Percentiles rank a stretch among this genome's conserved stretches.
Conservation (phyloP, 1,140 invertebrate species). For the Sinonovacula constricta region DNA sequence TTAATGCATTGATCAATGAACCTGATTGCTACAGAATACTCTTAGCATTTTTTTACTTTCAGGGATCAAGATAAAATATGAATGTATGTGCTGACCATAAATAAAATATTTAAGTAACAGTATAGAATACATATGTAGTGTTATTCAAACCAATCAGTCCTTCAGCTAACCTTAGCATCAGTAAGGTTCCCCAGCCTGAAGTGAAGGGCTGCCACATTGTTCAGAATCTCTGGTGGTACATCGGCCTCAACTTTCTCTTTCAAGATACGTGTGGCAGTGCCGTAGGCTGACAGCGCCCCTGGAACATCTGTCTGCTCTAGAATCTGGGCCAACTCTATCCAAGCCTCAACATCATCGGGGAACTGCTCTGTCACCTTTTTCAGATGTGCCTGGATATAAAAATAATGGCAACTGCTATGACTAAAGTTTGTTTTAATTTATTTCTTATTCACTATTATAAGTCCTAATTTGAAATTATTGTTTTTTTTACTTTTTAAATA, state of each 20-base stretch:
- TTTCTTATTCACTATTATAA: too few relatives aligned
- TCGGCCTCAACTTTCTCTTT: constrained; percentile 96
- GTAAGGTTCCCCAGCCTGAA: constrained; percentile 82
- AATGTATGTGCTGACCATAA: too few relatives aligned
- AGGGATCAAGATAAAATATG: too few relatives aligned
- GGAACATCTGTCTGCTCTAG: constrained; percentile 95
- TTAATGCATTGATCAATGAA: too few relatives aligned
- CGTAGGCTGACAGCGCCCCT: constrained; percentile 92
- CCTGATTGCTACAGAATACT: too few relatives aligned
- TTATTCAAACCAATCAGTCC: too few relatives aligned
- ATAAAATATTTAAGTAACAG: too few relatives aligned
- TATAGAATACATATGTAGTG: too few relatives aligned
- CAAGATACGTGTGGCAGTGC: constrained; percentile 94
- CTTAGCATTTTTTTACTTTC: too few relatives aligned
- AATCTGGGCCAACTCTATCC: constrained; percentile 99
- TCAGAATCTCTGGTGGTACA: constrained; percentile 98
- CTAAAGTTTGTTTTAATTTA: too few relatives aligned
- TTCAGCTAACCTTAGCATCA: constrained; percentile 78
- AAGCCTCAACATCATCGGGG: constrained; percentile 98
- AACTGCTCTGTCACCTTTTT: constrained; percentile 95
- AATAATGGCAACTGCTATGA: too few relatives aligned
- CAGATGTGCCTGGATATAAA: constrained; percentile 77
- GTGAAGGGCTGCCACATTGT: constrained; percentile 97
- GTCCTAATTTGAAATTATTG: too few relatives aligned
- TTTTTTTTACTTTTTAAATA: background rate